These are phyloP conservation scores for Psettodes erumei DNA, from an alignment of 2,113 vertebrate genomes.

Conservation along the genomic window DNA sequence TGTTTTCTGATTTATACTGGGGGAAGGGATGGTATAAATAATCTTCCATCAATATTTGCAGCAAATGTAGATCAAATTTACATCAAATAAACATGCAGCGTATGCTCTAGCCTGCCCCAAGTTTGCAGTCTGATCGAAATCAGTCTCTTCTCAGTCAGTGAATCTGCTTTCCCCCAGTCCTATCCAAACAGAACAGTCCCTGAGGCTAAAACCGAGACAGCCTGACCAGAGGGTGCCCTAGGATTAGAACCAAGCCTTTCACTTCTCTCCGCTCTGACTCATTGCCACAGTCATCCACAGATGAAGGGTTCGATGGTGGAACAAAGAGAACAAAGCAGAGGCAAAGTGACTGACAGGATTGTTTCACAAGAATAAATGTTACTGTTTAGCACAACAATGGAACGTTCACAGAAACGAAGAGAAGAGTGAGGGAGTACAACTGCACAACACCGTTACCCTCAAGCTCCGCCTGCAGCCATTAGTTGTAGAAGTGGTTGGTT, in stretches of 20 bases:
- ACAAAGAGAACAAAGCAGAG: conserved; percentile 10
- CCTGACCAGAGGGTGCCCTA: conserved; percentile 10
- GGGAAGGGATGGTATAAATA: too few species aligned
- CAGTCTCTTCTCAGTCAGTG: neutral
- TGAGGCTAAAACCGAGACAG: neutral
- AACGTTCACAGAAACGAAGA: conserved; percentile 2
- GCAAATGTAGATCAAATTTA: too few species aligned
- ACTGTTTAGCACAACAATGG: conserved; percentile 20
- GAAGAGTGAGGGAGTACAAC: neutral
- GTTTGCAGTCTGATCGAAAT: neutral
- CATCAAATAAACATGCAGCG: too few species aligned
- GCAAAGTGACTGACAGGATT: conserved; percentile 15
- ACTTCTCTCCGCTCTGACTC: neutral
- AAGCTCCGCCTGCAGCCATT: too few species aligned
- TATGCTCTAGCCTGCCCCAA: neutral
- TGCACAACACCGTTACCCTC: neutral
- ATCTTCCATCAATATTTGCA: neutral
- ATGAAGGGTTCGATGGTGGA: neutral
- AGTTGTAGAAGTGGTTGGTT: too few species aligned
- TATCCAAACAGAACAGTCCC: neutral
- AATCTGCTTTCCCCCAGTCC: neutral
- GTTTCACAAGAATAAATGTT: conserved; percentile 9
- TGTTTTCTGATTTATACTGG: neutral
- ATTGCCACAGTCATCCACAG: neutral
- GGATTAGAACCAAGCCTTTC: conserved; percentile 1